These are phyloP conservation scores for Fragum fragum DNA, from an alignment of 2,888 invertebrate genomes.

Conservation along the genomic window DNA sequence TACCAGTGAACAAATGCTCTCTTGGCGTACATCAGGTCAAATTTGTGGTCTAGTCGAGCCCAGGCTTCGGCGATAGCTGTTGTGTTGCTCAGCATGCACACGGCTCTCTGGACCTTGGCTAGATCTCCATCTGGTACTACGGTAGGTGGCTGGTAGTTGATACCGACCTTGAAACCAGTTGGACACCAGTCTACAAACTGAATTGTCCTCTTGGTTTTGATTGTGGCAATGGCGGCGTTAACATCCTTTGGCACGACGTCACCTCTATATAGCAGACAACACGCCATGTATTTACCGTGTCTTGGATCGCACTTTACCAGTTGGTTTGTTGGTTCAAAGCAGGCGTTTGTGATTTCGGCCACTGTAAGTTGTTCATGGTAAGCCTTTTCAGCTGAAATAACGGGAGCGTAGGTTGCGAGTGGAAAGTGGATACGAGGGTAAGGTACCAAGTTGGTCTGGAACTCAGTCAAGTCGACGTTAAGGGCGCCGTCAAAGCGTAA, in stretches of 20 bases:
- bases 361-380: slow-evolving; percentile 76
- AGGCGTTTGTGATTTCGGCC: slow-evolving; percentile 66
- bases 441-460: slow-evolving; percentile 85
- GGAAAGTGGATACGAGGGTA: slow-evolving; percentile 65
- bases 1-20: no score
- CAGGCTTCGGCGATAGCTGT: background rate
- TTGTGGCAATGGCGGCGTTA: background rate
- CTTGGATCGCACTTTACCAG: background rate
- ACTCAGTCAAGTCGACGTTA: slow-evolving; percentile 68
- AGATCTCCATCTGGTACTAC: background rate
- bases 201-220: no score
- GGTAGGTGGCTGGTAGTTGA: no score
- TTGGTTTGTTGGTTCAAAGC: background rate
- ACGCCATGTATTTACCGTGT: background rate
- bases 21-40: no score
- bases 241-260: background rate
- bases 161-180: no score
- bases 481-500: no score
- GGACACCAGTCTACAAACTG: no score
- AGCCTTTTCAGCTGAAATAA: slow-evolving; percentile 87
- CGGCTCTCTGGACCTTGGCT: background rate
- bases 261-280: background rate
- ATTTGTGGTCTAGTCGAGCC: no score
- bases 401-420: no score
- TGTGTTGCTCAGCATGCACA: no score